Conservation (phyloP, 2,797 vertebrate genomes). For the Lepidocolaptes lacrymiger region DNA sequence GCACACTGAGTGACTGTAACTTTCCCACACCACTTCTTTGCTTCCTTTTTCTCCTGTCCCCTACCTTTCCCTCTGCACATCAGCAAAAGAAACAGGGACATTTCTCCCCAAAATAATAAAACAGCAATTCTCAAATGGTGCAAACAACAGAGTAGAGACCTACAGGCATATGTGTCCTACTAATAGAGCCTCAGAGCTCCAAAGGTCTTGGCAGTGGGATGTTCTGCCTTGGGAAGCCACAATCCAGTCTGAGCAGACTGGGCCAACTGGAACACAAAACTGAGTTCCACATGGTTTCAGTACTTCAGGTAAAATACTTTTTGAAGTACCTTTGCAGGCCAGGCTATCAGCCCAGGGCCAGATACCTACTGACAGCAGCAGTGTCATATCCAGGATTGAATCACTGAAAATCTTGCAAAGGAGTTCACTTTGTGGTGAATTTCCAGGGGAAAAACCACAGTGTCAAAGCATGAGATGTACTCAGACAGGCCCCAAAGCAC, state of each 20-base stretch:
- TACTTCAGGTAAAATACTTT: background rate
- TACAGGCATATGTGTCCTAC: background rate
- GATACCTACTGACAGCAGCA: background rate
- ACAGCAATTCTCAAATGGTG: background rate
- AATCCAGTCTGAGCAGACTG: background rate
- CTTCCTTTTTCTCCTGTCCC: background rate
- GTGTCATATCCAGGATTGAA: background rate
- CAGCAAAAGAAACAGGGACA: background rate
- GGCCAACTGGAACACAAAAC: background rate
- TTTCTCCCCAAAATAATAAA: background rate
- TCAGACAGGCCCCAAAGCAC: background rate
- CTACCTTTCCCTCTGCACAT: background rate
- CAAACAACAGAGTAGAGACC: background rate
- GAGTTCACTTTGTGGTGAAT: background rate
- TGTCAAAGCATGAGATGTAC: background rate
- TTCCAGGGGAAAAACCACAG: background rate
- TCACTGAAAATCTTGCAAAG: background rate
- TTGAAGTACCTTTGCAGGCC: background rate
- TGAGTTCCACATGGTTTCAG: background rate
- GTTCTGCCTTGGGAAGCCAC: background rate
- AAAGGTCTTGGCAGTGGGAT: background rate
- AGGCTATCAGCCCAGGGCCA: background rate
- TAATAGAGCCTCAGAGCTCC: background rate
- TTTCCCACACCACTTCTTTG: background rate
- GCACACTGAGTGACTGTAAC: rapidly evolving